Percentiles rank a stretch among this genome's conserved stretches.
Conservation (phyloP, 2,797 vertebrate genomes). For the Apodemus agrarius region DNA sequence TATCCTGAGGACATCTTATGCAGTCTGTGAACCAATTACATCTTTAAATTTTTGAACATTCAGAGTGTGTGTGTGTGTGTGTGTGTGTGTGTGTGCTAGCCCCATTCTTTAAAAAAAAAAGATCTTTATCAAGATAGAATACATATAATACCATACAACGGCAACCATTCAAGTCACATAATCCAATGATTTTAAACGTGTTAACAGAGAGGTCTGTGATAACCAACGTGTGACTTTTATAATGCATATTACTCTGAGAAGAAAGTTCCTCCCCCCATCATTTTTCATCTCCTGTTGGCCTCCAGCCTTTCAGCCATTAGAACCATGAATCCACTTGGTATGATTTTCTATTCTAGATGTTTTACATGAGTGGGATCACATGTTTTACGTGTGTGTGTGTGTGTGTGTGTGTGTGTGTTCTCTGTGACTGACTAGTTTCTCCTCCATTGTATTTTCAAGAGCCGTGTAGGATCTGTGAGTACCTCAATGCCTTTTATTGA, state of each 20-base stretch:
- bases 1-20: too few species aligned
- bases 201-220: background rate
- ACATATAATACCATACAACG: background rate
- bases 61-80: too few species aligned
- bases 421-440: constrained; percentile 19
- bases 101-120: background rate
- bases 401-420: background rate
- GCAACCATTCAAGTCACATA: background rate
- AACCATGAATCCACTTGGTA: background rate
- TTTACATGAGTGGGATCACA: background rate
- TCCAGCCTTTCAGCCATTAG: background rate
- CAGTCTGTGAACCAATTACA: too few species aligned
- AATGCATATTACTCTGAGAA: background rate
- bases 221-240: background rate
- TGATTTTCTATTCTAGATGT: background rate
- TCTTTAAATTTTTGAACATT: too few species aligned
- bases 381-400: background rate
- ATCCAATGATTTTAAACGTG: background rate
- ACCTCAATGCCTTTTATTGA: constrained; percentile 5
- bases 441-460: background rate
- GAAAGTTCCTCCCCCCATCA: background rate
- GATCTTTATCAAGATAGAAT: background rate
- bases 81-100: background rate
- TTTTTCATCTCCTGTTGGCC: background rate
- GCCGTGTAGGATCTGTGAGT: background rate